Evolutionary conservation across 2,797 vertebrate species (phyloP), one percentile per base, ranked within the genome.

Genomic region (Molossus alvarezi): DNA sequence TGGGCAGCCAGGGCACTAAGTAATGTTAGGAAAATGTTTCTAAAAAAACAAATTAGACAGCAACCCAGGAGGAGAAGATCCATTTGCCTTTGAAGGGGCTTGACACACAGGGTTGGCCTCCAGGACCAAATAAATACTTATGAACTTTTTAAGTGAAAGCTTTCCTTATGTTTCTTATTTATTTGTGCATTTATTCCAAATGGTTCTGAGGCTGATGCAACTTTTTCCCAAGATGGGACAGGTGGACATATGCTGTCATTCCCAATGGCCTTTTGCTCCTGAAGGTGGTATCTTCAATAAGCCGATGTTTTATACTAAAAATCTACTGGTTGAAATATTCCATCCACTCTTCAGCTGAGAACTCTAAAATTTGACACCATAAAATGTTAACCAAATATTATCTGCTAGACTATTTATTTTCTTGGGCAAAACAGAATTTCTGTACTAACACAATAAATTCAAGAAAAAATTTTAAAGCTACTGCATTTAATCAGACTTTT

Each of bases 31-130:
- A 75, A 17, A 41, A 29, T 55, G 11, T 64, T 62, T 87, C 58
- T 11, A 48, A 21, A n/a, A 95, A 95, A 92, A n/a, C 23, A 57
- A 69, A 91, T 67, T 64, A 82, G 20, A 72, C 25, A 73, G n/a
- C 7, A 17, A 14, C 15, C n/a, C 1, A 4, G 62, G 15, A 27
- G 0, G 62, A 17, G 37, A 79, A 48, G 20, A 14, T 65, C 57
- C 33, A 13, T 21, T 58, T 87, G 41, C 81, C 57, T 57, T 76
- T 90, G 64, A 85, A 80, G 15, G 10, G 27, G 3, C 20, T 80
- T 73, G 18, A 25, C 12, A 21, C 10, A 53, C 17, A 81, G 33
- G 72, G 4, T 58, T 41, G 21, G 29, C 11, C 1, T 72, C 13
- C 11, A 48, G 27, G 5, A 83, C 65, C 48, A 57, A 15, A 11